Percentiles rank a stretch among this genome's conserved stretches.
Conservation (phyloP, 2,797 vertebrate species). For the Antrozous pallidus region DNA sequence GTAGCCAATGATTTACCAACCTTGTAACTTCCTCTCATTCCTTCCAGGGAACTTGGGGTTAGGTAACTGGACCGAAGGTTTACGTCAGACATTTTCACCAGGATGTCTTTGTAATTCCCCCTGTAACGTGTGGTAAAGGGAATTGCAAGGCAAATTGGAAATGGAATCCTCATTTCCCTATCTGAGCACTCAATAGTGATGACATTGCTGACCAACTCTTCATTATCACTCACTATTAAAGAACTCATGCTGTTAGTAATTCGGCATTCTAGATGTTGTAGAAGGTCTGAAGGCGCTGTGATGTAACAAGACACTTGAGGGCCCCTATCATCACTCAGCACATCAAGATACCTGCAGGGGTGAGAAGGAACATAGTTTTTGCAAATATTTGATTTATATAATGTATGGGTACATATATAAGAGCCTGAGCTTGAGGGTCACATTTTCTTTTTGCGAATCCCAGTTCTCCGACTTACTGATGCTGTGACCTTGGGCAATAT, state of each 20-base stretch:
- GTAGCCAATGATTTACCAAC: slow-evolving; percentile 77
- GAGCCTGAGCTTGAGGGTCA: background rate
- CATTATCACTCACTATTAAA: slow-evolving; percentile 86
- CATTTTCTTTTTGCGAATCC: background rate
- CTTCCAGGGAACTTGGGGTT: slow-evolving; percentile 85
- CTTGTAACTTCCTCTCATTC: slow-evolving; percentile 82
- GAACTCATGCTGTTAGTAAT: slow-evolving; percentile 84
- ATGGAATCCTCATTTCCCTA: slow-evolving; percentile 73
- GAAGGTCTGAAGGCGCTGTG: slow-evolving; percentile 78
- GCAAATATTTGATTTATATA: background rate
- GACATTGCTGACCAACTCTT: slow-evolving; percentile 91
- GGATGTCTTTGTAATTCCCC: slow-evolving; percentile 87
- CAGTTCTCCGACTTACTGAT: background rate
- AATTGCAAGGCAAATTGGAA: slow-evolving; percentile 85
- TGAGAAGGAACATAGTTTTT: background rate
- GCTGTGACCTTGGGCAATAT: background rate
- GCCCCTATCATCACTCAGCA: slow-evolving; percentile 46
- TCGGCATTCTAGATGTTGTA: slow-evolving; percentile 82
- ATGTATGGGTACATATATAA: background rate
- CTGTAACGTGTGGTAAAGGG: slow-evolving; percentile 86
- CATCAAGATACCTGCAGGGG: slow-evolving; percentile 77
- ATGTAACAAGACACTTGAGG: slow-evolving; percentile 83
- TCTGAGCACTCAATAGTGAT: slow-evolving; percentile 80
- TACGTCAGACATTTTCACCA: slow-evolving; percentile 87
- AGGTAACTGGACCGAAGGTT: slow-evolving; percentile 86